phyloP scores from a whole-genome alignment of 2,888 invertebrate species.

The Cephus runcator region DNA sequence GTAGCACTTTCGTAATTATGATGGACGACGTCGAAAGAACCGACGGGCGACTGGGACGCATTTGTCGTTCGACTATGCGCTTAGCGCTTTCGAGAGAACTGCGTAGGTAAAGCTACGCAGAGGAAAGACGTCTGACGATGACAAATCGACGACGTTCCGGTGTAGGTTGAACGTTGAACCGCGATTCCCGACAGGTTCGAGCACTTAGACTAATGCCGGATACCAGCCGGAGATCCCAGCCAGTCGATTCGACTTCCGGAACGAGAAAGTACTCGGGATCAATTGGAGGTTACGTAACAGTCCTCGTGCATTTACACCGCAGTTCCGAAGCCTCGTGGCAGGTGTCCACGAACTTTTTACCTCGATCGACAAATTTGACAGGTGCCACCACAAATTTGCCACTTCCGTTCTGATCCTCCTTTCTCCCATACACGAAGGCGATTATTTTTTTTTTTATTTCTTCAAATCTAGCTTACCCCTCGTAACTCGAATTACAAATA shows the following conservation, averaged over 20 bases:
- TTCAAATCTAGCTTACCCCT: neutral
- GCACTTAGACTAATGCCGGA: neutral
- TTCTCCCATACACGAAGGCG: neutral
- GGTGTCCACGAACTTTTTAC: neutral
- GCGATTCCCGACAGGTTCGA: neutral
- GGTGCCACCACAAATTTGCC: neutral
- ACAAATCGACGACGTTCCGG: neutral
- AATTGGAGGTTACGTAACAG: neutral
- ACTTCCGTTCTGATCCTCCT: neutral
- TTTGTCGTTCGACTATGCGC: neutral
- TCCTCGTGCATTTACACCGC: neutral
- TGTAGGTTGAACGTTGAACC: neutral
- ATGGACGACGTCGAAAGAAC: neutral
- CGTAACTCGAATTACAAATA: neutral
- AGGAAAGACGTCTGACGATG: neutral
- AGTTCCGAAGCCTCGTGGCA: neutral
- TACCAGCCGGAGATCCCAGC: neutral
- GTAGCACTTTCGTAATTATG: neutral
- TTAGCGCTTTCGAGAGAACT: neutral
- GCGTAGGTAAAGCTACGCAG: neutral
- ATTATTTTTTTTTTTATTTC: neutral
- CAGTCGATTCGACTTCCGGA: neutral
- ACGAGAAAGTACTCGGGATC: neutral
- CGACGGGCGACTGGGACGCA: neutral
- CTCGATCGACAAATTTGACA: neutral